Base-by-base conservation (phyloP, 1,140 invertebrate species). In the Heterodera schachtii region DNA sequence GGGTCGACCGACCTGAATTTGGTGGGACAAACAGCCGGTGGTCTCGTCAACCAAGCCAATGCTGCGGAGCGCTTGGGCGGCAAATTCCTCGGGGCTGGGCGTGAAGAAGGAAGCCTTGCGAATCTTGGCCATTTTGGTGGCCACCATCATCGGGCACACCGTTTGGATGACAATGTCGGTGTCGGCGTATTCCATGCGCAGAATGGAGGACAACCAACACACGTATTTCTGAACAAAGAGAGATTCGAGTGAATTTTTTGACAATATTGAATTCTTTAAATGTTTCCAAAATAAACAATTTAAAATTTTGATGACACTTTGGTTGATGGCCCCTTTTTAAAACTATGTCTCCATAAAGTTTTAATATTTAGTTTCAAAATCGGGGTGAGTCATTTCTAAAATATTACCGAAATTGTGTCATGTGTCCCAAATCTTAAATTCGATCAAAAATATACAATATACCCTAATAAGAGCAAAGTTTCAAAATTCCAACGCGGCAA, bases 81-180 rank as follows among this genome's bases (percentile, higher is more conserved):
- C 85, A 70, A 86, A 89, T 2, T 80, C 44, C 6, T 74, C 81
- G 4, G 86, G 75, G 31, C 77, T 74, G 3, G 88, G 88, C 21
- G 78, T 82, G 70, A 89, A 90, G 67, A 89, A 86, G 7, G 88
- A 89, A 3, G 84, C 60, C 13, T 82, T 73, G 66, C 79, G 81
- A n/a, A 86, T 82, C 70, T 89, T 86, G 31, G 84, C 73, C 87
- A 89, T 89, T 73, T 90, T 89, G 4, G 88, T 89, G n/a, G 83
- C 84, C 41, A 89, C 87, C 79, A 90, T 81, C 86, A 90, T 88
- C 46, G 87, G 87, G 76, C 79, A 80, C 31, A 80, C 79, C 21
- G 79, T 80, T 16, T 80, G 79, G 19, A 80, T 77, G 16, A 49
- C 46, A 21, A 80, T 80, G 67, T 49, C 70, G 19, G 81, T 79